Conservation (phyloP, 2,797 vertebrate species). For the Cynopterus sphinx region DNA sequence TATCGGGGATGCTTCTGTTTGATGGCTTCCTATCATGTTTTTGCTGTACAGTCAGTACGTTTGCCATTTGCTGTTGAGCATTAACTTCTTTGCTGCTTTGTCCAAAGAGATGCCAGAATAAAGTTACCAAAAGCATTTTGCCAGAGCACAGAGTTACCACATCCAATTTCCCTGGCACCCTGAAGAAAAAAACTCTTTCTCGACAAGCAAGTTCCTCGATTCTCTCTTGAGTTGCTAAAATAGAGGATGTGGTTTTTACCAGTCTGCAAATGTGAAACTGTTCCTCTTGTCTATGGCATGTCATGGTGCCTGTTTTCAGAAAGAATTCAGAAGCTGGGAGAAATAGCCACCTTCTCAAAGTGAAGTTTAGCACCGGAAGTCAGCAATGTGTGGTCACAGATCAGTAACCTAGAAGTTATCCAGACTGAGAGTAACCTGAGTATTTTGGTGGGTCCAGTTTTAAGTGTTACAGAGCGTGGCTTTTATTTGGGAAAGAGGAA, state of each 20-base stretch:
- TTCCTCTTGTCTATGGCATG: neutral
- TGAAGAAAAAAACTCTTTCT: constrained; percentile 50
- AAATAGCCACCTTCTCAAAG: neutral
- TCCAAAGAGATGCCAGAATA: constrained; percentile 44
- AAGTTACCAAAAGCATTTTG: neutral
- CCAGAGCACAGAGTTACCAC: neutral
- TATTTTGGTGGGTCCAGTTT: neutral
- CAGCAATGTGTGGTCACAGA: neutral
- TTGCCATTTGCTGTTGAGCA: constrained; percentile 49
- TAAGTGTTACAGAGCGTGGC: neutral
- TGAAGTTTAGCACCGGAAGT: neutral
- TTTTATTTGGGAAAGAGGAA: constrained; percentile 4
- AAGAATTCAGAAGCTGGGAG: neutral
- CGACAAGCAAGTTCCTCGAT: neutral
- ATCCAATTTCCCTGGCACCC: neutral
- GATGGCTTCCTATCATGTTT: constrained; percentile 28
- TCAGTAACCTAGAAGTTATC: neutral
- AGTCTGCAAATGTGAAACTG: neutral
- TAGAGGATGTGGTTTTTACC: neutral
- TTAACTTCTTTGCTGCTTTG: constrained; percentile 25
- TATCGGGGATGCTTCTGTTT: neutral
- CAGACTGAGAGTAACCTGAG: neutral
- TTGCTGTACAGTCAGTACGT: neutral
- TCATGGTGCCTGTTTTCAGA: neutral
- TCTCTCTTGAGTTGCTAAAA: neutral